Evolutionary conservation across 2,888 invertebrate genomes (phyloP).

Genomic region (Candidula unifasciata): DNA sequence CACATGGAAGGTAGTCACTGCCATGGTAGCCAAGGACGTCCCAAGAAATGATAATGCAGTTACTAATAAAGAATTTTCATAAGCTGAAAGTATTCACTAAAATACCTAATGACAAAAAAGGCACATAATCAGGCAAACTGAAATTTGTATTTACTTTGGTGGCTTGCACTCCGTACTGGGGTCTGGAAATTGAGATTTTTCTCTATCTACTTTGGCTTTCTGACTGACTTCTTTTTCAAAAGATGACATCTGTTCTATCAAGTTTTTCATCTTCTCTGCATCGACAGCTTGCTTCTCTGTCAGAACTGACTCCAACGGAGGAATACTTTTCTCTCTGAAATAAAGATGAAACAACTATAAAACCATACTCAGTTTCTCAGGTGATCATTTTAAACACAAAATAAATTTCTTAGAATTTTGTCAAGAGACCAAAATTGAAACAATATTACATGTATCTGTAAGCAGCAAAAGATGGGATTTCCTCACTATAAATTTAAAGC

Average conservation of each 20-base stretch:
- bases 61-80: too few relatives aligned
- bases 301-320: constrained; percentile 88
- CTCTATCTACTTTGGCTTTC: constrained; percentile 65
- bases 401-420: too few relatives aligned
- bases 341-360: background rate
- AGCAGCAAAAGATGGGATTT: too few relatives aligned
- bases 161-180: constrained; percentile 79
- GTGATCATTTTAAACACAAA: background rate
- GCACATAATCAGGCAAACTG: too few relatives aligned
- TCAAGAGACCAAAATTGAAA: too few relatives aligned
- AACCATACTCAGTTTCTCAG: background rate
- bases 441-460: too few relatives aligned
- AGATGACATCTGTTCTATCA: constrained; percentile 75
- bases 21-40: too few relatives aligned
- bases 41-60: too few relatives aligned
- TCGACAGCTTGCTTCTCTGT: constrained; percentile 81
- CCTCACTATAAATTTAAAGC: too few relatives aligned
- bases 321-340: constrained; percentile 92
- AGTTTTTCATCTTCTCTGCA: constrained; percentile 84
- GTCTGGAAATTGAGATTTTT: constrained; percentile 75
- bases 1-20: too few relatives aligned
- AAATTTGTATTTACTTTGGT: constrained; percentile 67
- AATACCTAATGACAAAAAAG: too few relatives aligned
- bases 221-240: constrained; percentile 74
- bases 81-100: too few relatives aligned